phyloP scores from a whole-genome alignment of 1,140 invertebrate species.

The Spodoptera litura region DNA sequence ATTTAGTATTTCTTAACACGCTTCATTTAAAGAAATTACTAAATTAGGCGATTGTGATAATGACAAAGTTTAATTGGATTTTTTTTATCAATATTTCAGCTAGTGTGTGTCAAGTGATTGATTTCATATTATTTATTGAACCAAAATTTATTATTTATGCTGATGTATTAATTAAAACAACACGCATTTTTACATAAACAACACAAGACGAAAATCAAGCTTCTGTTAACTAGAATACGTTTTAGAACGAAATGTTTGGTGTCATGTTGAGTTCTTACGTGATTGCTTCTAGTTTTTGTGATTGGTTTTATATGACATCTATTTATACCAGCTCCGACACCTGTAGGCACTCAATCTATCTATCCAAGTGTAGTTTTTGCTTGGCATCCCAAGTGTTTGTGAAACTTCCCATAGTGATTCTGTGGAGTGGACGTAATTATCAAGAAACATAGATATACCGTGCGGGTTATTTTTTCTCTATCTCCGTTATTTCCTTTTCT shows the following conservation, averaged over 20 bases:
- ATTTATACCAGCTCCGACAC: slow-evolving; percentile 9
- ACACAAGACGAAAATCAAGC: slow-evolving; percentile 9
- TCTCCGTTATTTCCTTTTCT: slow-evolving; percentile 19
- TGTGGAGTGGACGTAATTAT: slow-evolving; percentile 10
- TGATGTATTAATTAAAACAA: too few relatives aligned
- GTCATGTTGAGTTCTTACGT: background rate
- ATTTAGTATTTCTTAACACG: too few relatives aligned
- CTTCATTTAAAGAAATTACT: too few relatives aligned
- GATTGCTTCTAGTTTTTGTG: slow-evolving; percentile 34
- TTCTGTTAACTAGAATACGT: background rate
- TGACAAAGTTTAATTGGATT: too few relatives aligned
- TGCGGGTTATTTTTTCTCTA: slow-evolving; percentile 11
- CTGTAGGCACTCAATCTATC: background rate
- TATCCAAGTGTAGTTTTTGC: slow-evolving; percentile 20
- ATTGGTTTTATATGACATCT: slow-evolving; percentile 23
- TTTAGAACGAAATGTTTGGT: background rate
- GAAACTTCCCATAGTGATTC: slow-evolving; percentile 9
- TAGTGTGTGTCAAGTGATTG: too few relatives aligned
- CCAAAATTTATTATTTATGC: too few relatives aligned
- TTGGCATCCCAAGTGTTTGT: slow-evolving; percentile 34
- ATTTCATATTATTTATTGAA: too few relatives aligned
- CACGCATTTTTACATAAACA: background rate
- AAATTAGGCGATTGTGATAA: too few relatives aligned
- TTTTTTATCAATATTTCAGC: too few relatives aligned
- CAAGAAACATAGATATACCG: background rate